Evolutionary conservation across 2,888 invertebrate species (phyloP), one percentile per base, ranked within the genome.

Genomic region (Sicus ferrugineus): DNA sequence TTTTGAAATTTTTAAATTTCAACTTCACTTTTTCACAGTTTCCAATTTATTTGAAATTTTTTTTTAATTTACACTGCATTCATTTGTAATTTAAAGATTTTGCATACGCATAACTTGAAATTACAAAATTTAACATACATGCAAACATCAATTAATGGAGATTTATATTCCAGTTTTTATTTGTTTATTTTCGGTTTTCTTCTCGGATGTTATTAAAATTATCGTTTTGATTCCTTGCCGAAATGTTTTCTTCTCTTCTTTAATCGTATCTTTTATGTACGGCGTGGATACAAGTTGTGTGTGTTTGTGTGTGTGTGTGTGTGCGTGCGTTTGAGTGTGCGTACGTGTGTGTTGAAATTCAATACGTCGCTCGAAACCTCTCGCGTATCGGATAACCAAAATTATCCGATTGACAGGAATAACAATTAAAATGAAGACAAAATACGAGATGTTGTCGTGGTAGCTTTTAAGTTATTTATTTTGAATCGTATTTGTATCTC

Each of bases 251-350:
- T 54, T 21, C 30, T 28, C 23, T 62, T 21, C 34, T 62, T 16
- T 16, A 67, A 56, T 26, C 11, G 64, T 56, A 70, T 61, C 42
- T 61, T 19, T 34, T 34, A n/a, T 34, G 31, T 19, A 19, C 19
- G 30, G 79, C 74, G 28, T 28, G 14, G 3, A 46, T 3, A 16
- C 14, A 6, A 5, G 50, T 11, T 4, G 31, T 48, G 58, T 66
- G 50, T 54, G 50, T 75, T 54, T 28, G 26, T 14, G 58, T 67
- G 63, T 62, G 56, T 70, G 61, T 64, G 19, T 72, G 58, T 62
- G 73, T 72, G 75, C 72, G 76, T 75, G 76, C 76, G 75, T 78
- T 77, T 75, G 77, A 78, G 77, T 79, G 77, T 78, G 56, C 26
- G 38, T 38, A 14, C 26, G 65, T 48, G 59, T 31, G 59, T 23